Conservation (phyloP, 2,888 invertebrate species). For the Scaptomyza reducta region DNA sequence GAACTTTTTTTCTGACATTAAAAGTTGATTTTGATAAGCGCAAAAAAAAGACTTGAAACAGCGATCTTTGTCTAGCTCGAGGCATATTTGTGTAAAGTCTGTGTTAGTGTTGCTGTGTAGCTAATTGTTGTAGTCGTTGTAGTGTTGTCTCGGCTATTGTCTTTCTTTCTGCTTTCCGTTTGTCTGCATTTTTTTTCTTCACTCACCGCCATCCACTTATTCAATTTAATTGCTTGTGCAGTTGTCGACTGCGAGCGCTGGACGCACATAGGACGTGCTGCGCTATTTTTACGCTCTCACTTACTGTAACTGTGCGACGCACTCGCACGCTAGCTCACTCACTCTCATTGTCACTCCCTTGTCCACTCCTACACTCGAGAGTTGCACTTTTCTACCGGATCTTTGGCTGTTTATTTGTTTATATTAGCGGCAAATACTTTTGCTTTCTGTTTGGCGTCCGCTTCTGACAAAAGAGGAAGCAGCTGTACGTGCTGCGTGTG, state of each 20-base stretch:
- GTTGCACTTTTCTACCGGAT: conserved; percentile 64
- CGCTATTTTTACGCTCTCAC: conserved; percentile 70
- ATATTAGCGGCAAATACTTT: conserved; percentile 76
- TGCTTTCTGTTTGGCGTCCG: conserved; percentile 65
- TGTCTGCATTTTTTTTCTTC: conserved; percentile 61
- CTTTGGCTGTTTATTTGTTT: conserved; percentile 77
- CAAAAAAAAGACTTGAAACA: conserved; percentile 15
- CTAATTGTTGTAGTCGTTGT: conserved; percentile 19
- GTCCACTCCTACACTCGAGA: conserved; percentile 20
- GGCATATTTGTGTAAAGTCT: background rate
- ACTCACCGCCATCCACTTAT: conserved; percentile 67
- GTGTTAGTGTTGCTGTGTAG: conserved; percentile 39
- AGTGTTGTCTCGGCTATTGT: conserved; percentile 49
- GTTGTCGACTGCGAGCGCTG: conserved; percentile 24
- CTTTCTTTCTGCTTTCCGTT: conserved; percentile 45
- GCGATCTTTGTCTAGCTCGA: conserved; percentile 32
- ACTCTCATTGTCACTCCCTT: conserved; percentile 21
- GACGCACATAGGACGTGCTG: conserved; percentile 34
- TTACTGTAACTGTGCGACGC: conserved; percentile 49
- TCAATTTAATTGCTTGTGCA: conserved; percentile 75
- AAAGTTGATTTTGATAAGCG: conserved; percentile 60
- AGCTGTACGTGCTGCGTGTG: conserved; percentile 19
- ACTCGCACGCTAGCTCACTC: conserved; percentile 12
- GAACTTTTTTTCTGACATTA: conserved; percentile 49
- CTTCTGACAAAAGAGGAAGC: conserved; percentile 26